A percentile compares a stretch with the other conserved stretches of the same genome.
Conservation (phyloP, 2,888 invertebrate genomes). For the Nasonovia ribisnigri region DNA sequence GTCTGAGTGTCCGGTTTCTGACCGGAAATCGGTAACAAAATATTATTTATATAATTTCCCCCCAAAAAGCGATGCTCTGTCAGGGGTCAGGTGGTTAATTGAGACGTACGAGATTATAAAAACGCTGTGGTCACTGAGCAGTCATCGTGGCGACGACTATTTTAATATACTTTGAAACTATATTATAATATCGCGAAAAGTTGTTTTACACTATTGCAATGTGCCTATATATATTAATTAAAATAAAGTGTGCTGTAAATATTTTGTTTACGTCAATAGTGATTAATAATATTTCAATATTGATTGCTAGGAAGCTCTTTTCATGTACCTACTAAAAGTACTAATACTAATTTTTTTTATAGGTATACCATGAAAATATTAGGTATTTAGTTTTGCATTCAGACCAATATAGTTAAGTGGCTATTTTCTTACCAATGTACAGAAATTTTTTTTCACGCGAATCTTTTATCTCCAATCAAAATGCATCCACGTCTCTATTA, state of each 20-base stretch:
- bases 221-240: too few relatives aligned
- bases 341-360: too few relatives aligned
- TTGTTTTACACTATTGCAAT: too few relatives aligned
- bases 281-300: too few relatives aligned
- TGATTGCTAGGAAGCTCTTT: too few relatives aligned
- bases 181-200: neutral
- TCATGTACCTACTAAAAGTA: too few relatives aligned
- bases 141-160: too few relatives aligned
- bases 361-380: too few relatives aligned
- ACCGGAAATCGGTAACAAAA: constrained; percentile 4
- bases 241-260: too few relatives aligned
- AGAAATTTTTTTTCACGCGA: neutral
- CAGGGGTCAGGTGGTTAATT: neutral
- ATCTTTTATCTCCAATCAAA: neutral
- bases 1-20: constrained; percentile 52
- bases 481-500: neutral
- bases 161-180: neutral
- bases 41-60: neutral
- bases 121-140: neutral
- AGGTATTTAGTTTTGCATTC: too few relatives aligned
- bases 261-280: too few relatives aligned
- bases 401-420: too few relatives aligned
- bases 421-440: neutral
- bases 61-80: neutral
- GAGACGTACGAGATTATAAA: constrained; percentile 42